Evolutionary conservation across 1,140 invertebrate genomes (phyloP), one percentile per base, ranked within the genome.

Genomic region (Ditylenchus dipsaci): DNA sequence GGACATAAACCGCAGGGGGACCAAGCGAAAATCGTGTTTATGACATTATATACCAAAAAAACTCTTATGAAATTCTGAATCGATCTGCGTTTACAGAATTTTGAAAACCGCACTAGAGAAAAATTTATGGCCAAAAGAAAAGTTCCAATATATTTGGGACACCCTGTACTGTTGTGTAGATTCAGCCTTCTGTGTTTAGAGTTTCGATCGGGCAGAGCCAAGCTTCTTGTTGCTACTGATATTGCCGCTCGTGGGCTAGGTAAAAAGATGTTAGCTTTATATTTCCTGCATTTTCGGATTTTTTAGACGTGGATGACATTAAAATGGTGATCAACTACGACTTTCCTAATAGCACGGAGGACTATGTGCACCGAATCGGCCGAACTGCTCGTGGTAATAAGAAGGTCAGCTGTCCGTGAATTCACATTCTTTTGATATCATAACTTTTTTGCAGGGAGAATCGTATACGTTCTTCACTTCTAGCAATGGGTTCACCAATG

Each of bases 291-390:
- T 15, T 42, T 23, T 49, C 11, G 11, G 5, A 65, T 53, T 57
- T 56, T 29, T 26, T 97, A 85, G 94, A 98, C 89, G 94, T 99
- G 79, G 92, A 96, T 85, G 95, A 97, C 85, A 94, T 98, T 71
- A 96, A 95, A 86, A 96, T 92, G 88, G 95, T 99, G 63, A 94
- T 99, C 84, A 99, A 98, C 86, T 97, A 91, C 88, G 95, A 99
- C 86, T 98, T 96, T 86, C 95, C 95, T 59, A 92, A 91, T 83
- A 67, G 29, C 7, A 67, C 69, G 1, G 59, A 86, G 85, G 69
- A 71, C n/a, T 99, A 99, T 84, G 93, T 99, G 79, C 95, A 99
- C 85, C 89, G 95, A 74, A 98, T 98, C 85, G 95, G 95, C 26
- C 89, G 95, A 76, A 98, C 95, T 68, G 95, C 92, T 59, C 88